Conservation (phyloP, 2,888 invertebrate genomes). For the Ectemnius cavifrons region DNA sequence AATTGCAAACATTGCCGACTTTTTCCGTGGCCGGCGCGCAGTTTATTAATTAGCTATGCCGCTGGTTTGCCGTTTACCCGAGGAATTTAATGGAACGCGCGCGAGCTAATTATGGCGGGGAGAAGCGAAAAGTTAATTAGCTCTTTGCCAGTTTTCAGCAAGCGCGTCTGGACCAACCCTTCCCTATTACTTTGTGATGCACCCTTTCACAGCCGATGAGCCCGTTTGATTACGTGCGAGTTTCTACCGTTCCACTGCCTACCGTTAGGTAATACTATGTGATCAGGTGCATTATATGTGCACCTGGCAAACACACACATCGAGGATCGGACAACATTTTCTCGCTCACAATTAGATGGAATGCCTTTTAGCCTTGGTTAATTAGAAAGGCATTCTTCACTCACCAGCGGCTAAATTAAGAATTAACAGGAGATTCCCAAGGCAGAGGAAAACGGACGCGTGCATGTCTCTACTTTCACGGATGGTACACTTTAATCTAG, state of each 20-base stretch:
- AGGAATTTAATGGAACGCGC: conserved; percentile 14
- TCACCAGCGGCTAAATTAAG: not conserved
- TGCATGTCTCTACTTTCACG: conserved; percentile 6
- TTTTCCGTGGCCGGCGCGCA: not conserved
- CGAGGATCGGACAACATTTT: too few species aligned
- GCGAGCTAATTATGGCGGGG: conserved; percentile 24
- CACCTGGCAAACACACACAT: too few species aligned
- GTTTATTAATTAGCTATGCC: conserved; percentile 9
- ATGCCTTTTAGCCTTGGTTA: too few species aligned
- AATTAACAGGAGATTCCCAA: not conserved
- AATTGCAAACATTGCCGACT: not conserved
- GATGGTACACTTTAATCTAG: not conserved
- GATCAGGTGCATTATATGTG: too few species aligned
- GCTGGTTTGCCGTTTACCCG: not conserved
- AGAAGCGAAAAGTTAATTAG: conserved; percentile 38
- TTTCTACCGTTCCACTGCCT: too few species aligned
- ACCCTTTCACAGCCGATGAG: too few species aligned
- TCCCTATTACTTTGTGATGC: not conserved
- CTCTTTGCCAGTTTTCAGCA: conserved; percentile 19
- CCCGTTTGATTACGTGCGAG: too few species aligned
- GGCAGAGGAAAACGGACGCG: not conserved
- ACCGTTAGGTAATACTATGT: too few species aligned
- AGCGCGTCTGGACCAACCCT: conserved; percentile 8
- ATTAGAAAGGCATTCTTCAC: not conserved
- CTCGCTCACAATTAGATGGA: too few species aligned